Base-by-base conservation (phyloP, 2,113 vertebrate species). In the Caranx ignobilis region DNA sequence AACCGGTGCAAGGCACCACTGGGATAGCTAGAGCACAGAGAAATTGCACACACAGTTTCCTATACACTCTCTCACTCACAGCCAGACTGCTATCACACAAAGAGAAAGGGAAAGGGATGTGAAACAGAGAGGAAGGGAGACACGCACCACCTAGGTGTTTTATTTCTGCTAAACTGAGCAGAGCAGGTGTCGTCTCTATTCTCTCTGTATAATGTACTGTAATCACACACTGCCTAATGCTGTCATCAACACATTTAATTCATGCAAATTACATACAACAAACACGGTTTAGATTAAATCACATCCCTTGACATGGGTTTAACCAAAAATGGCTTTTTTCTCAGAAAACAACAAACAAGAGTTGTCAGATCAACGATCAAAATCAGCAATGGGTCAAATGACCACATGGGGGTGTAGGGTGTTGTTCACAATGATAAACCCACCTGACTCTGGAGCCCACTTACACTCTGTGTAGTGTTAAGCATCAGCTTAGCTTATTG, bases 171-270 rank as follows among this genome's bases (percentile, higher is more conserved):
- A 81, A 71, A 52, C 47, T 55, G 77, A 86, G 79, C 65, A 64
- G 79, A 85, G 82, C 89, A 91, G 91, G 84, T 90, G 81, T 86
- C 75, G 39, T 39, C 68, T 69, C 77, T 21, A 80, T 72, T 66
- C 59, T 48, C 32, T 56, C 31, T 59, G 31, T 63, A 67, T 64
- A 45, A 34, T 63, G 35, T 68, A 35, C 55, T 81, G 75, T 56
- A 85, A 84, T 80, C 72, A 75, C 61, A 84, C 47, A 60, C 68
- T 39, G 71, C 31, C n/a, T 55, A n/a, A 72, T 45, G 39, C 4
- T 18, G 11, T 47, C 35, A 41, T 63, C 32, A 66, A 72, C 56
- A 48, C 47, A 81, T 71, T 37, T 19, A 16, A 48, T 60, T 5
- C 43, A 34, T 26, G n/a, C 21, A 41, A 47, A 81, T 61, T 2